phyloP scores from a whole-genome alignment of 2,888 invertebrate species.

The Patella depressa region DNA sequence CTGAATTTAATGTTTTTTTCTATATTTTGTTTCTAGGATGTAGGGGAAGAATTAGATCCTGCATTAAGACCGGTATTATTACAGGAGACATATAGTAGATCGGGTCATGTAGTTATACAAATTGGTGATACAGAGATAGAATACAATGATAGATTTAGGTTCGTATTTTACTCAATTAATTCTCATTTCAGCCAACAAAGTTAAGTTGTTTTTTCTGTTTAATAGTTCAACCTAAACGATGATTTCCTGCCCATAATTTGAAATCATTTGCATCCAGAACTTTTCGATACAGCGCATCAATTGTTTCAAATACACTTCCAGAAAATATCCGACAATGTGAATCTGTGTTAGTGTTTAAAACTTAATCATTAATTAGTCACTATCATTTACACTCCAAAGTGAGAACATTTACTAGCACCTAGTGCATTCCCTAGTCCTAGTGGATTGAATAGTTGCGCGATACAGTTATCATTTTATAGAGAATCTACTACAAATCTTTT shows the following conservation, averaged over 20 bases:
- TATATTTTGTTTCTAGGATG: constrained; percentile 52
- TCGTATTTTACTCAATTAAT: too few species aligned
- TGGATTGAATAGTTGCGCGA: too few species aligned
- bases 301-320: too few species aligned
- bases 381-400: not conserved
- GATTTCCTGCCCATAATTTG: not conserved
- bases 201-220: too few species aligned
- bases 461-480: not conserved
- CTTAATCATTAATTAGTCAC: not conserved
- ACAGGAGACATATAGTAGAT: constrained; percentile 66
- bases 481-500: too few species aligned
- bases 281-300: not conserved
- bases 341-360: not conserved
- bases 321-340: too few species aligned
- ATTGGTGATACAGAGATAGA: constrained; percentile 71
- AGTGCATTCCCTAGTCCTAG: too few species aligned
- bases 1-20: not conserved
- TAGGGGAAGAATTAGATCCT: constrained; percentile 69
- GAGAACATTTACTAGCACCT: too few species aligned
- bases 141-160: constrained; percentile 70
- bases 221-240: too few species aligned
- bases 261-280: not conserved
- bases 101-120: constrained; percentile 65
- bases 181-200: too few species aligned
- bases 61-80: constrained; percentile 67